Percentiles rank a stretch among this genome's conserved stretches.
These are phyloP conservation scores for Polia nebulosa DNA, from an alignment of 2,888 invertebrate species.

Conservation along the genomic window DNA sequence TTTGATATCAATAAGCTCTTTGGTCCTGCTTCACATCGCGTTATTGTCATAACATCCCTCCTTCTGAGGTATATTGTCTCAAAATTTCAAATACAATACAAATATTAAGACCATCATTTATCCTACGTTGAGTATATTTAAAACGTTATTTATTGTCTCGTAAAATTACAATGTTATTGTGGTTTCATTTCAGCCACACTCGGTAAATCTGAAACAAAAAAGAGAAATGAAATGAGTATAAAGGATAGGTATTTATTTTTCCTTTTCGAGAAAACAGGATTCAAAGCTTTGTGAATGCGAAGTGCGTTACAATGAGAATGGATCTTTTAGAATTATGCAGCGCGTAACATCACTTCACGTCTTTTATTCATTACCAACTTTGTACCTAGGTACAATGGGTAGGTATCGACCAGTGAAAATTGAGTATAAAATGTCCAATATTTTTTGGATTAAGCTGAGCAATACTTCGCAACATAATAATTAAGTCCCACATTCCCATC, in stretches of 20 bases:
- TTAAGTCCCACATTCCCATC: background rate
- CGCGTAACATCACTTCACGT: slow-evolving; percentile 7
- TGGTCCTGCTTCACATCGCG: slow-evolving; percentile 74
- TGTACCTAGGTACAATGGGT: background rate
- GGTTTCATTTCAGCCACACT: slow-evolving; percentile 67
- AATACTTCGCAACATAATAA: background rate
- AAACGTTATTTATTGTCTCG: slow-evolving; percentile 70
- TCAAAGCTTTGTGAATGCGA: slow-evolving; percentile 41
- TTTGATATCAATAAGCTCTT: slow-evolving; percentile 68
- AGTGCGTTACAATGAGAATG: slow-evolving; percentile 30
- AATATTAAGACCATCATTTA: slow-evolving; percentile 57
- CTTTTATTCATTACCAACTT: slow-evolving; percentile 15
- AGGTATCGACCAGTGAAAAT: background rate
- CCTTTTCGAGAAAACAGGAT: slow-evolving; percentile 31
- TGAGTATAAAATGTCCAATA: background rate
- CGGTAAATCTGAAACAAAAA: slow-evolving; percentile 80
- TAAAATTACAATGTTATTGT: slow-evolving; percentile 71
- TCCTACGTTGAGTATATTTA: slow-evolving; percentile 50
- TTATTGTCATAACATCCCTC: slow-evolving; percentile 71
- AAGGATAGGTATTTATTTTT: slow-evolving; percentile 45
- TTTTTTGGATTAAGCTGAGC: background rate
- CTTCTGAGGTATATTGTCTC: slow-evolving; percentile 70
- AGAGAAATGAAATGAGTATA: slow-evolving; percentile 51
- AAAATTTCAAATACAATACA: slow-evolving; percentile 63
- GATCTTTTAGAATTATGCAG: slow-evolving; percentile 26